Evolutionary conservation across 1,140 invertebrate species (phyloP), one percentile per base, ranked within the genome.

Genomic region (Drosophila fuyamai): DNA sequence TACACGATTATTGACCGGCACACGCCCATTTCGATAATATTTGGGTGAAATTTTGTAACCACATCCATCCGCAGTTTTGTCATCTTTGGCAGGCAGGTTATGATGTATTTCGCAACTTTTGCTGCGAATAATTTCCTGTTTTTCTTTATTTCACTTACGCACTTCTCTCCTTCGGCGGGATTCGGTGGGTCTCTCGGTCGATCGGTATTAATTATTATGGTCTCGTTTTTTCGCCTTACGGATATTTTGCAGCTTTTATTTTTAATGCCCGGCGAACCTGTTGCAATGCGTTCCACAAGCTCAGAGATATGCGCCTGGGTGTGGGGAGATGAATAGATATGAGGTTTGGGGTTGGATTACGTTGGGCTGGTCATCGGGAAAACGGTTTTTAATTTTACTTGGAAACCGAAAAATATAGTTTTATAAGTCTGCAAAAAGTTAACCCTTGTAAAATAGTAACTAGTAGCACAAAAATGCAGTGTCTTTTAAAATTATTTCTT

Each of bases 201-300:
- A 71, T 78, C 62, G 61, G 58, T 70, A 86, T 83, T 75, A 88
- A 89, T 79, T 86, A 79, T 72, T 81, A 81, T 78, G 82, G 47
- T 65, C 68, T 77, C 59, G 48, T 61, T 61, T 84, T 70, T 74
- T 41, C 47, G 50, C 40, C 43, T 58, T 48, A 36, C 32, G 18
- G 5, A 36, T 32, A 55, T 47, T 75, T 55, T 66, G 38, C 18
- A 46, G 61, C 54, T 59, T 61, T 68, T 67, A 60, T 77, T 68
- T 76, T 55, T 67, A 50, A 72, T 62, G 83, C 79, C 75, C 62
- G 58, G 51, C 50, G 59, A 79, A 88, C 84, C 83, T 88, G 83
- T 88, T 83, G 66, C 75, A 86, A 72, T 55, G 51, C 55, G 66
- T 79, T 88, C 65, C 79, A 83, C 61, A 71, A 14, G 14, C 46